phyloP scores from a whole-genome alignment of 2,888 invertebrate genomes.

The Sesamia inferens region DNA sequence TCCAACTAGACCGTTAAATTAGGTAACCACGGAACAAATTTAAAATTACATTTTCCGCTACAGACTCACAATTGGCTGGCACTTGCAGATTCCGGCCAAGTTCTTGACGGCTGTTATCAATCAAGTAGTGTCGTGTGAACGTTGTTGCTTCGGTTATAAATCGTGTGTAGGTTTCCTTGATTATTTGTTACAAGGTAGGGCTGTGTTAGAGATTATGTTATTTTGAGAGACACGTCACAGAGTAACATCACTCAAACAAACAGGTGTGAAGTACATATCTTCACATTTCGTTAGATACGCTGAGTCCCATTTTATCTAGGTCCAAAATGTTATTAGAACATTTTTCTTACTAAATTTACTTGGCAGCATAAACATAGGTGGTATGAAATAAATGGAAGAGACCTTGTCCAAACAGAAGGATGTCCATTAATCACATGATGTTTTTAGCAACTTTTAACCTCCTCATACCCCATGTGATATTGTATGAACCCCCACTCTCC shows the following conservation, averaged over 20 bases:
- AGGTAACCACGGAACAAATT: conserved; percentile 47
- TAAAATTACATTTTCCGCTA: conserved; percentile 61
- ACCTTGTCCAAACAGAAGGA: background rate
- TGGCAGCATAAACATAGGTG: background rate
- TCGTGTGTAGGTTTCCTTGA: conserved; percentile 10
- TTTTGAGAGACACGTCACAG: no score
- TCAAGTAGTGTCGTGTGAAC: conserved; percentile 39
- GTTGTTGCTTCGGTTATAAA: conserved; percentile 21
- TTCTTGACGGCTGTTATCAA: conserved; percentile 52
- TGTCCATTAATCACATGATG: background rate
- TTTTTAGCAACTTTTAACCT: background rate
- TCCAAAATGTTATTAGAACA: background rate
- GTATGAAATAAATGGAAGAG: conserved; percentile 1
- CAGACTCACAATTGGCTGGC: conserved; percentile 47
- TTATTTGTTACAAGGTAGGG: background rate
- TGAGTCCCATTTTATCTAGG: background rate
- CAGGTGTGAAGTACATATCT: background rate
- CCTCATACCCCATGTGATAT: background rate
- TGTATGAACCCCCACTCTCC: no score
- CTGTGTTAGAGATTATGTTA: background rate
- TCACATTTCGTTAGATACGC: background rate
- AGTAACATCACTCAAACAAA: background rate
- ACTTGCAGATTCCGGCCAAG: conserved; percentile 42
- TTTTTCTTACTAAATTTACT: background rate
- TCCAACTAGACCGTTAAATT: conserved; percentile 56